Evolutionary conservation across 2,113 vertebrate genomes (phyloP).

Genomic region (Muntiacus reevesi): DNA sequence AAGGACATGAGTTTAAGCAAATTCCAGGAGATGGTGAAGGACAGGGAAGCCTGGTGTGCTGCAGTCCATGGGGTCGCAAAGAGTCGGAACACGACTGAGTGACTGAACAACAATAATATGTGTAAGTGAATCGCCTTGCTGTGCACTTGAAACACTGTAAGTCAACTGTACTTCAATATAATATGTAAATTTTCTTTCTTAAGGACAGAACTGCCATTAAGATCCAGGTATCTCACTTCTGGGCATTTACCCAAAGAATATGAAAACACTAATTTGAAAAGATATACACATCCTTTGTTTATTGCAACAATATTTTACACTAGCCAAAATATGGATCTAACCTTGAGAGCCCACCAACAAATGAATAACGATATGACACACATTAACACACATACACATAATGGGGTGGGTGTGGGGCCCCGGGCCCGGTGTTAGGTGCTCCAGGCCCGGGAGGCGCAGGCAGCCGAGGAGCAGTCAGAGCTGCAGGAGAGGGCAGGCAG

Average conservation of each 20-base stretch:
- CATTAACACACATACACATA: background rate
- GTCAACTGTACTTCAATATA: background rate
- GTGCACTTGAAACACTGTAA: background rate
- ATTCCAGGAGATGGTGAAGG: background rate
- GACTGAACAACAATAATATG: background rate
- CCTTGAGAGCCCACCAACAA: background rate
- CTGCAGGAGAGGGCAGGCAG: background rate
- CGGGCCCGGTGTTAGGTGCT: background rate
- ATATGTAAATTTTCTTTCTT: background rate
- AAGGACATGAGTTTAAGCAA: background rate
- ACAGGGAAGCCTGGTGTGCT: background rate
- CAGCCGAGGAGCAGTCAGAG: background rate
- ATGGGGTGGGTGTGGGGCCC: background rate
- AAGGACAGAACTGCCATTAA: background rate
- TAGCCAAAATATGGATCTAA: background rate
- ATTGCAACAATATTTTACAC: background rate
- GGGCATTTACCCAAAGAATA: background rate
- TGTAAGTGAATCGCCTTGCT: background rate
- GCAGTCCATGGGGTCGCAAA: background rate
- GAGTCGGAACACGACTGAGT: background rate
- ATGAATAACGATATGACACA: background rate
- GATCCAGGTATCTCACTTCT: background rate
- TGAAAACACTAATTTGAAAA: background rate
- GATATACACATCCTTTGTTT: background rate
- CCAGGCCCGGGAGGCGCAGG: background rate